Percentiles rank a stretch among this genome's conserved stretches.
phyloP scores from a whole-genome alignment of 1,140 invertebrate species.

The Elysia chlorotica region DNA sequence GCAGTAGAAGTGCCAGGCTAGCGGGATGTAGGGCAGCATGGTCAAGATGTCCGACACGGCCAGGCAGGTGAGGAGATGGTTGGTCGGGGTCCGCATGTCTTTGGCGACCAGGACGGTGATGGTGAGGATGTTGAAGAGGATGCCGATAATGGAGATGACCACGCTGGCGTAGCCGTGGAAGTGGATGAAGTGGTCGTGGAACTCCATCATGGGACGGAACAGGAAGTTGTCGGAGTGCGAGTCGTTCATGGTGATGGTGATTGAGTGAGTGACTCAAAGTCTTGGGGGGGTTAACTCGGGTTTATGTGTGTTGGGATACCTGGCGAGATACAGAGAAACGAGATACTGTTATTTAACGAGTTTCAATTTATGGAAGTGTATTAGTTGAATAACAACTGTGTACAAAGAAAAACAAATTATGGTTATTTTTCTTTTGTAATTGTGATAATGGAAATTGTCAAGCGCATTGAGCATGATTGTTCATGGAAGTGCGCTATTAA shows the following conservation, averaged over 20 bases:
- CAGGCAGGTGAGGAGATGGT: constrained; percentile 80
- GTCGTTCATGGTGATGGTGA: background rate
- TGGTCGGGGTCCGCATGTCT: constrained; percentile 80
- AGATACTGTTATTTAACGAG: background rate
- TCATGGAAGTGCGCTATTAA: too few relatives aligned
- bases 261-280: background rate
- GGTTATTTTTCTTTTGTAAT: too few relatives aligned
- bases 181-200: constrained; percentile 55
- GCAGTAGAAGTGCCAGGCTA: constrained; percentile 71
- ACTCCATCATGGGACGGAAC: constrained; percentile 35
- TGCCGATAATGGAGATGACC: constrained; percentile 84
- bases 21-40: constrained; percentile 87
- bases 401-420: too few relatives aligned
- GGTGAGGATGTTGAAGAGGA: constrained; percentile 85
- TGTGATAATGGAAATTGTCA: too few relatives aligned
- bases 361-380: background rate
- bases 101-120: constrained; percentile 86
- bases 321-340: background rate
- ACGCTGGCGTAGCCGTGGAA: constrained; percentile 76
- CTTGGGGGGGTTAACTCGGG: background rate
- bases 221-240: background rate
- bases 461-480: too few relatives aligned
- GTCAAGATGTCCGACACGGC: constrained; percentile 85
- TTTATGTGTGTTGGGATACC: background rate
- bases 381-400: background rate